Base-by-base conservation (phyloP, 2,888 invertebrate species). In the Calliopum simillimum region DNA sequence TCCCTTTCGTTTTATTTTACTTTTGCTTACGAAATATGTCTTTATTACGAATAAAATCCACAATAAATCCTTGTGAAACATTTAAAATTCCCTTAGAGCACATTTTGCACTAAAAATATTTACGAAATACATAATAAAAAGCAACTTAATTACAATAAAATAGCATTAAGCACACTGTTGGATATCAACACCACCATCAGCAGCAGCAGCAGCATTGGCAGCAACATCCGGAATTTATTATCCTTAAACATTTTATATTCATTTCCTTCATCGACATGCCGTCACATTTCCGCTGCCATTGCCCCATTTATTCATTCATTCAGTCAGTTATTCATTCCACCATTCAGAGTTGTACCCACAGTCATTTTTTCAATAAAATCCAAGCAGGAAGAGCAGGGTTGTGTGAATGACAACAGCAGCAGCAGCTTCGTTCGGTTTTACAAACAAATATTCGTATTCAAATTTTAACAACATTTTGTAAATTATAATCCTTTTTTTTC, bases 191-290 rank as follows among this genome's bases (percentile, higher is more conserved):
- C 58, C 23, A 58, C 14, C 25, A 58, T 23, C 16, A 33, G 33
- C 25, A 33, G 33, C 8, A 25, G 6, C 33, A 33, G 33, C 8
- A 33, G 33, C 25, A 51, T 8, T 13, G 43, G 51, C 33, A 53
- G 23, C 41, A 44, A 44, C 33, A 33, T 33, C 33, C 33, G 33
- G 55, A 65, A 65, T 65, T 65, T 65, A 55, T 65, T 65, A 64
- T 55, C 23, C 55, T 55, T 43, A 19, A 33, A 25, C 59, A 59
- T 41, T 59, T 59, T 59, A 41, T 13, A 33, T 59, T 59, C 33
- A 59, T 43, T 25, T 43, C 43, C n/a, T 16, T 41, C 33, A 14
- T 16, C 59, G 19, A 41, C 43, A 59, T 59, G 41, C 16, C 33
- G 33, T 33, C 33, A 33, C 33, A 33, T 33, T 33, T 59, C 59